Conservation (phyloP, 2,797 vertebrate genomes). For the Micropoecilia bifurca region DNA sequence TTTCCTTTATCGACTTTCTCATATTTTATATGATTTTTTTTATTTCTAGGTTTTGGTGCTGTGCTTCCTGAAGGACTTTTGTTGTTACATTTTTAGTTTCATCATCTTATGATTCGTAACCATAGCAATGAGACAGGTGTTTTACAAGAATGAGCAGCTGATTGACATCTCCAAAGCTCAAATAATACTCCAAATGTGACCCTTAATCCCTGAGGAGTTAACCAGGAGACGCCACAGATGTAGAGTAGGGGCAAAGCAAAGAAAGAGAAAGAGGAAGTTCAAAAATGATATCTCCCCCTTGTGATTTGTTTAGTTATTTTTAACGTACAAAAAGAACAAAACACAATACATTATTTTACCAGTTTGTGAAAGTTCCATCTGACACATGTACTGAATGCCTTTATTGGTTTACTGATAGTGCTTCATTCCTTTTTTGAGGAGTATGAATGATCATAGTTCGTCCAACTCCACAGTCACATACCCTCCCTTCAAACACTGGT, state of each 20-base stretch:
- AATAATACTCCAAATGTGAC: not conserved
- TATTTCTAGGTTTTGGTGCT: not conserved
- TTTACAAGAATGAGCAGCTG: not conserved
- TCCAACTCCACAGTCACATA: slow-evolving; percentile 65
- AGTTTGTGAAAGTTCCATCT: not conserved
- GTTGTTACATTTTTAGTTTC: not conserved
- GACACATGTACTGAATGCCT: slow-evolving; percentile 27
- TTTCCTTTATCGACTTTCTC: not conserved
- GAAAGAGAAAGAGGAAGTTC: not conserved
- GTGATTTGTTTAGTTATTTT: not conserved
- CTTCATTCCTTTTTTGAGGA: slow-evolving; percentile 53
- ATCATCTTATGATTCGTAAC: not conserved
- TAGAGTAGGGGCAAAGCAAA: not conserved
- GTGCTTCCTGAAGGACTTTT: not conserved
- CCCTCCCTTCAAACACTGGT: slow-evolving; percentile 42
- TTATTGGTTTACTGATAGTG: slow-evolving; percentile 25
- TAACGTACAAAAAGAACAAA: not conserved
- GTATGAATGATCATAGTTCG: slow-evolving; percentile 71
- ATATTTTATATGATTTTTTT: not conserved
- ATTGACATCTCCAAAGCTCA: not conserved
- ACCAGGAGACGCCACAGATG: not conserved
- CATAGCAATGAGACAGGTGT: not conserved
- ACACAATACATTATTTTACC: not conserved
- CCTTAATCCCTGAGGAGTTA: not conserved
- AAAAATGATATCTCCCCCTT: not conserved